A percentile compares a stretch with the other conserved stretches of the same genome.
phyloP scores from a whole-genome alignment of 2,113 vertebrate genomes.

The Phrynosoma blainvillii region DNA sequence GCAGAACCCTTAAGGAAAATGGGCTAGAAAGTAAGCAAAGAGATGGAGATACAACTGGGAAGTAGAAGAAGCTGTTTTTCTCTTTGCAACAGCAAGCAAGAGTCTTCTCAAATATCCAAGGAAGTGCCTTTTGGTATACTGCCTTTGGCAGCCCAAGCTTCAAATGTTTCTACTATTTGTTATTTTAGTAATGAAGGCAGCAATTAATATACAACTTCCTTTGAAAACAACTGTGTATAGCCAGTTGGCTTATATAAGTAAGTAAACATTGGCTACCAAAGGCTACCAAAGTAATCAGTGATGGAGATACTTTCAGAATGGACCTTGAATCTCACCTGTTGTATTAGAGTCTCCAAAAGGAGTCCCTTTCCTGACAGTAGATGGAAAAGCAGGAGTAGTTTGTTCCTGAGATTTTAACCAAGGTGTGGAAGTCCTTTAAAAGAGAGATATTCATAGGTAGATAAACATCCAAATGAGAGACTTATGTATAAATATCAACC shows the following conservation, averaged over 20 bases:
- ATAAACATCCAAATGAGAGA: background rate
- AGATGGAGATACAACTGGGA: background rate
- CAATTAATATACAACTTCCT: background rate
- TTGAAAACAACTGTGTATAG: background rate
- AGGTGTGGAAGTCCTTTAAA: background rate
- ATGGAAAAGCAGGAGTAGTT: fast-evolving
- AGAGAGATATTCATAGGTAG: background rate
- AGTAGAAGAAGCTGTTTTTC: background rate
- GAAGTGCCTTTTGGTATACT: background rate
- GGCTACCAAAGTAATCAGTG: background rate
- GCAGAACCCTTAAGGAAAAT: background rate
- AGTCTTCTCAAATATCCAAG: background rate
- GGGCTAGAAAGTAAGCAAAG: background rate
- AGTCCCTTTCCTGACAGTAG: background rate
- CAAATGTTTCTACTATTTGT: background rate
- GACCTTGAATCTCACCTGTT: background rate
- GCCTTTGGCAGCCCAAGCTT: background rate
- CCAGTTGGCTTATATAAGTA: background rate
- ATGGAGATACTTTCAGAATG: background rate
- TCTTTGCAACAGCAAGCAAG: background rate
- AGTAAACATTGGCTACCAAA: background rate
- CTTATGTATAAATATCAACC: background rate
- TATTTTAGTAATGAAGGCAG: background rate
- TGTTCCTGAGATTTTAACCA: conserved; percentile 18
- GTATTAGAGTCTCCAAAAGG: background rate